Evolutionary conservation across 2,888 invertebrate species (phyloP).

Genomic region (Eupithecia subumbrata): DNA sequence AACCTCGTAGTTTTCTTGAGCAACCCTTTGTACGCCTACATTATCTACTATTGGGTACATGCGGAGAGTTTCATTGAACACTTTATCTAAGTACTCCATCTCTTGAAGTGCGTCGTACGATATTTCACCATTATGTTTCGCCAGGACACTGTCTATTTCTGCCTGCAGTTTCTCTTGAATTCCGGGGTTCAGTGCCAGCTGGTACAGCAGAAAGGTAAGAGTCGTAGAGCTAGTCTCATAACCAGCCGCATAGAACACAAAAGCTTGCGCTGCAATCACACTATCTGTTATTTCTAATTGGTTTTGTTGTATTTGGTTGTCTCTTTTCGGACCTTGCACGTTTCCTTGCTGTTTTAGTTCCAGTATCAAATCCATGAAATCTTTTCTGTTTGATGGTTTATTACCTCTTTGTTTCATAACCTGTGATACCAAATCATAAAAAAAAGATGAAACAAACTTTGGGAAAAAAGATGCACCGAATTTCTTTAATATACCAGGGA

Average conservation of each 20-base stretch:
- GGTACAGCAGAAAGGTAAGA: slow-evolving; percentile 62
- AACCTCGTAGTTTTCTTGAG: slow-evolving; percentile 59
- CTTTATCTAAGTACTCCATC: slow-evolving; percentile 68
- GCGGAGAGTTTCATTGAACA: slow-evolving; percentile 69
- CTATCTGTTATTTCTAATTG: slow-evolving; percentile 57
- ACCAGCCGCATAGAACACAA: slow-evolving; percentile 74
- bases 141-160: slow-evolving; percentile 59
- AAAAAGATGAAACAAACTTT: slow-evolving; percentile 45
- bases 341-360: slow-evolving; percentile 54
- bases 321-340: slow-evolving; percentile 44
- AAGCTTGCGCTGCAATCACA: slow-evolving; percentile 68
- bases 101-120: slow-evolving; percentile 66
- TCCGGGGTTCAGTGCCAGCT: slow-evolving; percentile 63
- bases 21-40: slow-evolving; percentile 58
- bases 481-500: slow-evolving; percentile 53
- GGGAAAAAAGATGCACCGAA: slow-evolving; percentile 54
- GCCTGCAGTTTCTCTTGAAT: slow-evolving; percentile 62
- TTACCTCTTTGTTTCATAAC: slow-evolving; percentile 55
- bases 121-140: slow-evolving; percentile 57
- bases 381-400: slow-evolving; percentile 40
- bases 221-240: slow-evolving; percentile 75
- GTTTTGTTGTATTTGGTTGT: slow-evolving; percentile 34
- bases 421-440: slow-evolving; percentile 49
- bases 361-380: slow-evolving; percentile 31
- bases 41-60: slow-evolving; percentile 70